Evolutionary conservation across 1,140 invertebrate species (phyloP).

Genomic region (Bradysia coprophila): DNA sequence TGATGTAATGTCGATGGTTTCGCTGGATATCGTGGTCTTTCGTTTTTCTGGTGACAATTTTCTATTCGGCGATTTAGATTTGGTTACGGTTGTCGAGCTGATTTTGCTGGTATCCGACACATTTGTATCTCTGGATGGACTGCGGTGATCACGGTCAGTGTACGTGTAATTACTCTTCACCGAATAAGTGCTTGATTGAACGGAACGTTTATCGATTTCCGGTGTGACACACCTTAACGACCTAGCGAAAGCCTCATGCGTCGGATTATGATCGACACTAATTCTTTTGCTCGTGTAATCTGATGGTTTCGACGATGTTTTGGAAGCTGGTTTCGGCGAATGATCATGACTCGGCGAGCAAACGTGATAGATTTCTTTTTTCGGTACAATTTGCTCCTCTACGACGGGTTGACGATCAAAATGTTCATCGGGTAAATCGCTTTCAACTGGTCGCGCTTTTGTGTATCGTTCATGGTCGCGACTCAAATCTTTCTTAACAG

Average conservation of each 20-base stretch:
- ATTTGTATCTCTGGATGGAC: conserved; percentile 10
- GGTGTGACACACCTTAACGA: conserved; percentile 37
- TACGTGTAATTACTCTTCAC: conserved; percentile 10
- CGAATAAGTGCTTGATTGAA: conserved; percentile 17
- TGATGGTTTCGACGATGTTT: not conserved
- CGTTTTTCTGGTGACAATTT: no score
- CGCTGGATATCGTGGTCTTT: no score
- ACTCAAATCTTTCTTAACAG: conserved; percentile 4
- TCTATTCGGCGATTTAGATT: no score
- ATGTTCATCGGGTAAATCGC: no score
- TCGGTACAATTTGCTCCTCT: no score
- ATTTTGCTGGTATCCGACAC: conserved; percentile 16
- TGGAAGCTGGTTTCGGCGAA: no score
- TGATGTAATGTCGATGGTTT: no score
- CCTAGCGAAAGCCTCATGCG: conserved; percentile 49
- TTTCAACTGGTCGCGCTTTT: no score
- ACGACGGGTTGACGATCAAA: not conserved
- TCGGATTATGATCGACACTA: conserved; percentile 38
- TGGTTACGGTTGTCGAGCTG: conserved; percentile 17
- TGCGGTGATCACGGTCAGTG: conserved; percentile 16
- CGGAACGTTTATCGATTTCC: conserved; percentile 7
- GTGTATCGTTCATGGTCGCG: no score
- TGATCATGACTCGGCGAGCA: no score
- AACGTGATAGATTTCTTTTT: no score
- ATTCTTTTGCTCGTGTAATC: conserved; percentile 35